Conservation (phyloP, 2,888 invertebrate genomes). For the Cosmorhoe ocellata region DNA sequence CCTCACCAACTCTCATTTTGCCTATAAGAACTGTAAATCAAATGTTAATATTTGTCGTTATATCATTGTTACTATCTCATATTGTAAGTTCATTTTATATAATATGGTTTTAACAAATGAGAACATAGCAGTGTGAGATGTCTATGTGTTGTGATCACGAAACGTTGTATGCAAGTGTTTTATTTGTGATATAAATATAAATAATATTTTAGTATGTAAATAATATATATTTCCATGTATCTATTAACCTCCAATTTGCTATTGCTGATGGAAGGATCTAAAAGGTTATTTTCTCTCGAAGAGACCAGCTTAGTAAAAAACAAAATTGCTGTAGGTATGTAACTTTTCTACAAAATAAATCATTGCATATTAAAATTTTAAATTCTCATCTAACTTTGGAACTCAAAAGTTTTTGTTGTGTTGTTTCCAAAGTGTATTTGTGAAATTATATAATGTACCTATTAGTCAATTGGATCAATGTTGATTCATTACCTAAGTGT, state of each 20-base stretch:
- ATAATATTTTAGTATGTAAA: constrained; percentile 13
- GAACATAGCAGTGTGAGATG: constrained; percentile 27
- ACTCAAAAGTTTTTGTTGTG: too few relatives aligned
- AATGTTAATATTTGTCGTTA: constrained; percentile 12
- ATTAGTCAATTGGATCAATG: too few relatives aligned
- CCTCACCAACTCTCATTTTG: constrained; percentile 38
- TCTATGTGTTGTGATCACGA: constrained; percentile 29
- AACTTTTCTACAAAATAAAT: too few relatives aligned
- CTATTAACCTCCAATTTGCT: constrained; percentile 4
- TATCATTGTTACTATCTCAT: constrained; percentile 20
- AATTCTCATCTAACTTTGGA: too few relatives aligned
- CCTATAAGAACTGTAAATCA: constrained; percentile 12
- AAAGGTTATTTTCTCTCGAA: too few relatives aligned
- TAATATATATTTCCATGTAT: constrained; percentile 31
- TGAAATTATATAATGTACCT: too few relatives aligned
- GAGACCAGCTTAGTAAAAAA: too few relatives aligned
- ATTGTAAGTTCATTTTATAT: constrained; percentile 16
- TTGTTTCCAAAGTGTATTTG: too few relatives aligned
- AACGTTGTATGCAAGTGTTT: constrained; percentile 22
- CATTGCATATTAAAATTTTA: too few relatives aligned
- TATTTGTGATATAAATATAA: constrained; percentile 22
- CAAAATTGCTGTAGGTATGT: too few relatives aligned
- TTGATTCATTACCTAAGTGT: too few relatives aligned
- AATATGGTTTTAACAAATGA: constrained; percentile 22
- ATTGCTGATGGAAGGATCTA: not conserved